A percentile compares a stretch with the other conserved stretches of the same genome.
These are phyloP conservation scores for Channa maculata DNA, from an alignment of 2,113 vertebrate genomes.

Conservation along the genomic window DNA sequence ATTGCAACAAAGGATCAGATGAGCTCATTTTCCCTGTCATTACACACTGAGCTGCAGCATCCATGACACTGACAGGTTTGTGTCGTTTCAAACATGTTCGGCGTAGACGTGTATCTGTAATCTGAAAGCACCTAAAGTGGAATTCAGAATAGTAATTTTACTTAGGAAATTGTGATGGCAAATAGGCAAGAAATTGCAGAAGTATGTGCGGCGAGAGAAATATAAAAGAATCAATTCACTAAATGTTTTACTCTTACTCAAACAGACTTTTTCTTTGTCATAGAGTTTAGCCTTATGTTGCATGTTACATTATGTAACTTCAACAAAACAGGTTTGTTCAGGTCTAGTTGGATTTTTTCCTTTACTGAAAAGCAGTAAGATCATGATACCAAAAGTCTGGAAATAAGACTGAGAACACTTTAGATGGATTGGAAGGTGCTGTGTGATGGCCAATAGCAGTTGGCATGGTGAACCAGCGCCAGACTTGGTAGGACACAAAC, in stretches of 20 bases:
- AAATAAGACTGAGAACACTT: constrained; percentile 19
- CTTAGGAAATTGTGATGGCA: background rate
- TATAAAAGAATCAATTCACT: background rate
- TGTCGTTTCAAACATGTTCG: background rate
- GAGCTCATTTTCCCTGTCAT: constrained; percentile 29
- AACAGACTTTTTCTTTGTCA: background rate
- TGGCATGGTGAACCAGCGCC: constrained; percentile 46
- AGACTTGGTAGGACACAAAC: constrained; percentile 13
- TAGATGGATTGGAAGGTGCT: constrained; percentile 37
- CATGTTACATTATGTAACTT: background rate
- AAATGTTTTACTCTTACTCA: background rate
- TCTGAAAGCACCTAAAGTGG: background rate
- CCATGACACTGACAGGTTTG: background rate
- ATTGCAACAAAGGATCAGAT: constrained; percentile 34
- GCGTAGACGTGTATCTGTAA: background rate
- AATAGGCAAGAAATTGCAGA: background rate
- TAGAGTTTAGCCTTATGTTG: background rate
- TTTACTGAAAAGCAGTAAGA: background rate
- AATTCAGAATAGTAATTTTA: background rate
- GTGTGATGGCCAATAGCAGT: constrained; percentile 43
- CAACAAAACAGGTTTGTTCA: background rate
- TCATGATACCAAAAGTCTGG: constrained; percentile 2
- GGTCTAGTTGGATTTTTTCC: background rate
- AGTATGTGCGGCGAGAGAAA: background rate
- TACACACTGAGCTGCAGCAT: constrained; percentile 30